phyloP scores from a whole-genome alignment of 2,113 vertebrate genomes.

The Triplophysa dalaica region DNA sequence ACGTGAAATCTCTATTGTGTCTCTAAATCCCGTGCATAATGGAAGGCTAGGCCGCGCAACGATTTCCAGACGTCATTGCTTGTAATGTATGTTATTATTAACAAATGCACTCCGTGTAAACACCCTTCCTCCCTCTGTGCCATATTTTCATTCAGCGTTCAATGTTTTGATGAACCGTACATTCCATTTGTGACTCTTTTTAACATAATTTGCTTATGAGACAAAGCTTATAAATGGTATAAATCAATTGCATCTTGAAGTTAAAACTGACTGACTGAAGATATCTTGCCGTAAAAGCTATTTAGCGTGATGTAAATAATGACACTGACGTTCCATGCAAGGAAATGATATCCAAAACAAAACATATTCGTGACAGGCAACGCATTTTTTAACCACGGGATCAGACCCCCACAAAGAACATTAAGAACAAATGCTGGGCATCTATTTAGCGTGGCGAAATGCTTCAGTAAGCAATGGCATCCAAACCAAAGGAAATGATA shows the following conservation, averaged over 20 bases:
- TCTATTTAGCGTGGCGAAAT: not conserved
- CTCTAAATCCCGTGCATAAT: slow-evolving; percentile 30
- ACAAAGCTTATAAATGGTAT: slow-evolving; percentile 8
- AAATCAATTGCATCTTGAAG: not conserved
- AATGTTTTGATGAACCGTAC: slow-evolving; percentile 17
- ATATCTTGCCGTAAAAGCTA: not conserved
- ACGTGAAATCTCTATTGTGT: slow-evolving; percentile 28
- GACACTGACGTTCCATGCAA: not conserved
- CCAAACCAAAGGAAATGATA: not conserved
- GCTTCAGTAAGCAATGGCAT: not conserved
- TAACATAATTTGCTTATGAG: slow-evolving; percentile 41
- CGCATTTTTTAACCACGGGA: not conserved
- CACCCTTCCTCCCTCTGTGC: slow-evolving; percentile 43
- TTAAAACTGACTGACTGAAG: not conserved
- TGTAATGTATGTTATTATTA: slow-evolving; percentile 22
- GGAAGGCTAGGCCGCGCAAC: slow-evolving; percentile 4
- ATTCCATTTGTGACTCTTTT: slow-evolving; percentile 1
- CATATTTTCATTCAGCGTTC: not conserved
- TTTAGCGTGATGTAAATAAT: not conserved
- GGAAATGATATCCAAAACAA: not conserved
- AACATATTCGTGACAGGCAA: not conserved
- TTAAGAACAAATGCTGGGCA: not conserved
- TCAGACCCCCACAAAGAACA: no score
- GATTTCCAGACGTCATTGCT: slow-evolving; percentile 1
- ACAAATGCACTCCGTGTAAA: slow-evolving; percentile 39